Evolutionary conservation across 2,888 invertebrate species (phyloP).

Genomic region (Anoplius nigerrimus): DNA sequence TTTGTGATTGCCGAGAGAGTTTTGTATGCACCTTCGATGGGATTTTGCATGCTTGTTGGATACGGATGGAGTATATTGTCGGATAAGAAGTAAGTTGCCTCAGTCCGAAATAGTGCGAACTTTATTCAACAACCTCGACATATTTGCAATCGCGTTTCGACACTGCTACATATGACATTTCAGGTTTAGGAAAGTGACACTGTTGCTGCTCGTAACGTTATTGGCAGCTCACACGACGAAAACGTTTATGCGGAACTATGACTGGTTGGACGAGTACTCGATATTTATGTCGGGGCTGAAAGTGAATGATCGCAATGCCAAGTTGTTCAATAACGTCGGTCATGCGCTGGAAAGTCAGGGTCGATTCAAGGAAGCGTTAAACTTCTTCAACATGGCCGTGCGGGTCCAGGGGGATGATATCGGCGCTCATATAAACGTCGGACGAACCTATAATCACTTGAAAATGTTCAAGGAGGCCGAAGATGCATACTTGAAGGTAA

Average conservation of each 20-base stretch:
- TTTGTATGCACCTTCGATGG: constrained; percentile 98
- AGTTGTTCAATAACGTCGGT: constrained; percentile 97
- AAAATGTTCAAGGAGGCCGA: constrained; percentile 93
- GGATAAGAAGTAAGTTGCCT: constrained; percentile 77
- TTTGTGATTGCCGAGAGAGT: constrained; percentile 98
- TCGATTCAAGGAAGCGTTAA: constrained; percentile 84
- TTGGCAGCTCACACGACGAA: constrained; percentile 88
- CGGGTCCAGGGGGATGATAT: constrained; percentile 96
- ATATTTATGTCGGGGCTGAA: constrained; percentile 94
- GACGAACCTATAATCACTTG: constrained; percentile 94
- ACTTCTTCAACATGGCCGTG: constrained; percentile 94
- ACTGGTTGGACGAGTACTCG: constrained; percentile 95
- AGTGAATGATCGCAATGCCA: constrained; percentile 94
- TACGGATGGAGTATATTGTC: constrained; percentile 87
- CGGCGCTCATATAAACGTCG: constrained; percentile 98
- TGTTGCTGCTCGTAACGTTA: constrained; percentile 81
- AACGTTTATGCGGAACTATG: constrained; percentile 91
- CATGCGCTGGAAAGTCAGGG: constrained; percentile 92
- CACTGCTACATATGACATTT: not conserved
- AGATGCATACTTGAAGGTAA: constrained; percentile 89
- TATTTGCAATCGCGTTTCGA: not conserved
- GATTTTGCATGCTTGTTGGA: constrained; percentile 94
- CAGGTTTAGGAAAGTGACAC: constrained; percentile 79
- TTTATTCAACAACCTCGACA: not conserved
- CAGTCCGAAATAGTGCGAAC: not conserved